Conservation (phyloP, 2,113 vertebrate species). For the Columba livia region DNA sequence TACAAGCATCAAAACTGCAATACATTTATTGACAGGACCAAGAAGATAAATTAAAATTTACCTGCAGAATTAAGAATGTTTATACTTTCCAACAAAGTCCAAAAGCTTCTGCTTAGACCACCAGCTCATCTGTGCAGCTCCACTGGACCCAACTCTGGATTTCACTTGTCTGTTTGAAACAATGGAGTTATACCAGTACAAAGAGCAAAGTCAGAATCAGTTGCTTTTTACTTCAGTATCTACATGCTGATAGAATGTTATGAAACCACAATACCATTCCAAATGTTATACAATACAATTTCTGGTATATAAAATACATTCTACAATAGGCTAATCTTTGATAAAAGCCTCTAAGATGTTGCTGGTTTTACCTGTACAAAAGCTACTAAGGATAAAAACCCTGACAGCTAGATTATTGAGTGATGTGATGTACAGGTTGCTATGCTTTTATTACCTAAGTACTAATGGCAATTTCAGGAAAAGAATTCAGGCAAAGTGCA, state of each 20-base stretch:
- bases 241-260: neutral
- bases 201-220: neutral
- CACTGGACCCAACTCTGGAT: neutral
- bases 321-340: neutral
- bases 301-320: neutral
- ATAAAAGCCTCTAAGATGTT: constrained; percentile 41
- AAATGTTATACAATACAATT: neutral
- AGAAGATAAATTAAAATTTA: neutral
- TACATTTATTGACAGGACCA: neutral
- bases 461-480: constrained; percentile 32
- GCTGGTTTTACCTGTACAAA: constrained; percentile 2
- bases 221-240: neutral
- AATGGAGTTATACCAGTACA: neutral
- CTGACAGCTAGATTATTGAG: neutral
- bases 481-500: constrained; percentile 20
- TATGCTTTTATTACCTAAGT: constrained; percentile 39
- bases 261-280: constrained; percentile 20
- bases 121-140: neutral
- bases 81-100: neutral
- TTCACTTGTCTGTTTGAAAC: neutral
- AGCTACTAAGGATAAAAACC: neutral
- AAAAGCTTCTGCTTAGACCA: neutral
- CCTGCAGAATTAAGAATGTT: neutral
- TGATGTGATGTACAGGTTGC: neutral
- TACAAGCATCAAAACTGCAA: neutral